Base-by-base conservation (phyloP, 2,888 invertebrate genomes). In the Eutolmus rufibarbis region DNA sequence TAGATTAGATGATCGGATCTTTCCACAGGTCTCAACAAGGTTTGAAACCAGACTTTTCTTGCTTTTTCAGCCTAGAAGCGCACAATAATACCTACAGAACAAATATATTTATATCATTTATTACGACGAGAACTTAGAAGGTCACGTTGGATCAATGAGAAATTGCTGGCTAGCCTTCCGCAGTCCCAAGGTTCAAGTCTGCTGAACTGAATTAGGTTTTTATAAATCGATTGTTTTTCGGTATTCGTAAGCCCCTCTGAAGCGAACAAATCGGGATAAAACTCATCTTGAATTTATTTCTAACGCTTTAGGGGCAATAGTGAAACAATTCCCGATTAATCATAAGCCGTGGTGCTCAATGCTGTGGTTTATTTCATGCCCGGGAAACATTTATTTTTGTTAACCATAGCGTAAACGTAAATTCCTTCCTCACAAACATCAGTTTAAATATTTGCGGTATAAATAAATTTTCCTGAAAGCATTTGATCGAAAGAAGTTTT, bases 281-380 rank as follows among this genome's bases (percentile, higher is more conserved):
- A 56, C 56, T 19, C 19, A 16, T n/a, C 0, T 56, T 19, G 56
- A 5, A 19, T 56, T 56, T 56, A 56, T 56, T 56, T 56, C 56
- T 19, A 19, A 4, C 16, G 56, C 19, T 56, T 56, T 8, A 8
- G 56, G 91, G 92, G 92, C 91, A 88, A 91, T 89, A 92, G 76
- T 16, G 90, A 89, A 89, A 19, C n/a, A 51, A 88, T 87, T 90
- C 90, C 89, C 90, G 90, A 86, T 91, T 92, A 92, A 92, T 92
- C 92, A 90, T 91, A 92, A 91, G 74, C 90, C 89, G 89, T 76
- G 90, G 89, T 89, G 87, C 28, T 90, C 89, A 89, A 90, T 91
- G 90, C 90, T 90, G 87, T 90, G 89, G 90, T 89, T 90, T 92
- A 91, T 91, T 92, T 92, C 92, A 92, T 92, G 91, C 90, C 86